Base-by-base conservation (phyloP, 2,888 invertebrate species). In the Apocheima hispidaria region DNA sequence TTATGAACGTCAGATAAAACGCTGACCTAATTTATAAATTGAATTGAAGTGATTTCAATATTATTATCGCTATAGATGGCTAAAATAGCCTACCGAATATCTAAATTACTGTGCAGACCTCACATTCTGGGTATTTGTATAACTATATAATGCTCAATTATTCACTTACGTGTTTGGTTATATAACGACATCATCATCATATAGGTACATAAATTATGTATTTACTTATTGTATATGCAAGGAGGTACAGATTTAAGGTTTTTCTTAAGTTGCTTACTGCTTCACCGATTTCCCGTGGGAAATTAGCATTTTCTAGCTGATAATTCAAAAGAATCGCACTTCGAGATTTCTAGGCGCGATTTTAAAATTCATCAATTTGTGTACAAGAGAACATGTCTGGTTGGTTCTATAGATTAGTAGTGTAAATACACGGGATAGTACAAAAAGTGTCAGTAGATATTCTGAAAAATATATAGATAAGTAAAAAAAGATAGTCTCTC, bases 1-100 rank as follows among this genome's bases (percentile, higher is more conserved):
- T 66, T 60, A 68, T 66, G 63, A 43, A 63, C 63, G 48, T 48
- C 57, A 56, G 66, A 57, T 65, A 58, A 51, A 55, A 53, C 51
- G 50, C 43, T 66, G 68, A 66, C 68, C 70, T 40, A 65, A 53
- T 66, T 66, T 60, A 53, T 30, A 58, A 43, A 66, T 65, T 68
- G 46, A 68, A 66, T 65, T 54, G 44, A 63, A 68, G n/a, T 60
- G 59, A 66, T 61, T 54, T 23, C 38, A 54, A 58, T 46, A 61
- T 55, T 46, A 10, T 28, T 44, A 51, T 40, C 49, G 23, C 5
- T 49, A 1, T 10, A 40, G 10, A 14, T 49, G 21, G 5, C 9
- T 49, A 14, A 10, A 35, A 33, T 18, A 30, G 2, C 5, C 0
- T 18, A 20, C 21, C 4, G 10, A 46, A 46, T 46, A 30, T 46